Conservation (phyloP, 2,888 invertebrate genomes). For the Nemotelus pantherinus region DNA sequence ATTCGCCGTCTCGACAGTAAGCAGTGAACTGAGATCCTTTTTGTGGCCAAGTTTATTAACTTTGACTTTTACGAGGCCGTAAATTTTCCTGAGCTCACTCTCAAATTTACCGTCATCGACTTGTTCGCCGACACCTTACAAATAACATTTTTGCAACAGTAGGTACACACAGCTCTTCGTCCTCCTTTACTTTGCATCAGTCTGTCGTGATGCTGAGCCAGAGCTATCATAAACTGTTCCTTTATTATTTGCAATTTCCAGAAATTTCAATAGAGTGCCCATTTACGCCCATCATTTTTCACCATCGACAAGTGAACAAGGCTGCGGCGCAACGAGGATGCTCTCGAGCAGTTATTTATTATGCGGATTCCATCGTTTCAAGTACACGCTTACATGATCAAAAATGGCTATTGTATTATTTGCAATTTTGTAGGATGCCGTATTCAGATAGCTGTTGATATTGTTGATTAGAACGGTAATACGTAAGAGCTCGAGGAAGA, state of each 20-base stretch:
- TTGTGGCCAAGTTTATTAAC: conserved; percentile 15
- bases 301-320: not conserved
- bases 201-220: not conserved
- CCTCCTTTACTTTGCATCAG: not conserved
- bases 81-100: not conserved
- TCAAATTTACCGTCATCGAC: not conserved
- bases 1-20: not conserved
- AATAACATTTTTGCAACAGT: not conserved
- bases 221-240: conserved; percentile 7
- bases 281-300: conserved; percentile 26
- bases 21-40: not conserved
- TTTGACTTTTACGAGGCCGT: conserved; percentile 10
- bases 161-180: not conserved
- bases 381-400: conserved; percentile 2
- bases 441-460: not conserved
- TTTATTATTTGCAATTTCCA: conserved; percentile 15
- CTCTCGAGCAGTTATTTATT: conserved; percentile 6
- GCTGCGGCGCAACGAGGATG: not conserved
- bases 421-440: not conserved
- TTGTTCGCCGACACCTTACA: not conserved
- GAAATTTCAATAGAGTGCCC: conserved; percentile 23
- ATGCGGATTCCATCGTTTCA: not conserved
- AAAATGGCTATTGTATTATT: conserved; percentile 13
- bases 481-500: too few species aligned
- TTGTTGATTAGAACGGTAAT: not conserved